These are phyloP conservation scores for Bombus pyrosoma DNA, from an alignment of 1,140 invertebrate species.

Conservation along the genomic window DNA sequence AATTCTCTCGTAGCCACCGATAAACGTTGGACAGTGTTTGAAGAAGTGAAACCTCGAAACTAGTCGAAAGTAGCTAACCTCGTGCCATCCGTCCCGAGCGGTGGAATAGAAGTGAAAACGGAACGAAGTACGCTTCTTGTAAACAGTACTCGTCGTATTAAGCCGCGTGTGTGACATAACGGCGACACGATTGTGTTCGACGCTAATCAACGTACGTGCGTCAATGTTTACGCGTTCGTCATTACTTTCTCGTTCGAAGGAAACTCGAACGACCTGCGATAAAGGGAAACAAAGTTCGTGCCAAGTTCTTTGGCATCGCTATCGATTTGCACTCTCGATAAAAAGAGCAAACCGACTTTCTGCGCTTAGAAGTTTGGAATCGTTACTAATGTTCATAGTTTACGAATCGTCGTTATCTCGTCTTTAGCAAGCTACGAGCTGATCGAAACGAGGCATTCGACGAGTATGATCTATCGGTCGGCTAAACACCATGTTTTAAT, in stretches of 20 bases:
- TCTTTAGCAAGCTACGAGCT: background rate
- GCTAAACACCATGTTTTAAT: background rate
- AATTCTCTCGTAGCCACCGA: background rate
- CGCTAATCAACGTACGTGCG: background rate
- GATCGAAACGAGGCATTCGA: background rate
- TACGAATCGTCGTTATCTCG: too few species aligned
- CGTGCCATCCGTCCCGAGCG: background rate
- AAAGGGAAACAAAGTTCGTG: background rate
- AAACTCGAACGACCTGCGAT: constrained; percentile 6
- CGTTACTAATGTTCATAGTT: too few species aligned
- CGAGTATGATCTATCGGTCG: fast-evolving
- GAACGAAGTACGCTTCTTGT: constrained; percentile 41
- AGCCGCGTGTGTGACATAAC: constrained; percentile 56
- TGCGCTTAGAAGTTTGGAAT: too few species aligned
- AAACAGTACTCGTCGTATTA: constrained; percentile 44
- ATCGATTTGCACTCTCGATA: background rate
- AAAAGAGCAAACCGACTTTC: too few species aligned
- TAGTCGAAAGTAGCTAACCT: constrained; percentile 13
- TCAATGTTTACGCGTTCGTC: background rate
- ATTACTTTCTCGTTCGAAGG: background rate
- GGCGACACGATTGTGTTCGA: constrained; percentile 31
- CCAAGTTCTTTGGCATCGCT: background rate
- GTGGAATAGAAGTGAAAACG: constrained; percentile 60
- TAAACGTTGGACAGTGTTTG: background rate
- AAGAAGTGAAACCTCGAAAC: constrained; percentile 31